Base-by-base conservation (phyloP, 2,888 invertebrate species). In the Dicyrtomina minuta region DNA sequence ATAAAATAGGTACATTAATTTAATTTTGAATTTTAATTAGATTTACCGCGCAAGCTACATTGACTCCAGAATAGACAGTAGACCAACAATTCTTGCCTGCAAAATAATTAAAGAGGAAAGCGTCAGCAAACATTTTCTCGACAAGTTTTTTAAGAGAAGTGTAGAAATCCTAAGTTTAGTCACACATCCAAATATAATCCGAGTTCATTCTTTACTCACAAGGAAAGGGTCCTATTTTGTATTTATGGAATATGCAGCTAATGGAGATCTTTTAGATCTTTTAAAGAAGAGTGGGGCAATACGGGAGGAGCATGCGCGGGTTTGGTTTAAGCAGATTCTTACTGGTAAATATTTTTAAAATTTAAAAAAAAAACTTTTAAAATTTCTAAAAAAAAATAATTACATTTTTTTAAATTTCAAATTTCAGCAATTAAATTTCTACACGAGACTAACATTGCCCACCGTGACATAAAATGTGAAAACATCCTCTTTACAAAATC, bases 391-490 rank as follows among this genome's bases (percentile, higher is more conserved):
- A 5, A 8, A 5, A 5, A 5, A 8, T 33, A 8, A 33, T 33
- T 33, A 8, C 33, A n/a, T n/a, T n/a, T n/a, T n/a, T n/a, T n/a
- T n/a, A n/a, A n/a, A n/a, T n/a, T n/a, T n/a, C n/a, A n/a, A n/a
- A 20, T 24, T 62, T 46, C 17, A 61, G 22, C 8, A 4, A 41
- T 62, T 4, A 8, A 26, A 60, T 60, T 39, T 60, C 8, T 66
- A 39, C 53, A 39, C 43, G 22, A 43, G 43, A 26, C 33, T 20
- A 88, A 89, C 68, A 87, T 91, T 60, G 89, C 89, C 0, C 92
- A 92, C 81, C 84, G 92, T 70, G 92, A 92, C 82, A 82, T 93
- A 77, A 92, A 92, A 82, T 92, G 92, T 80, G 92, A 92, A 82
- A 92, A 92, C 79, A 84, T 91, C 60, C 82, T 90, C 60, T 86